Conservation (phyloP, 2,797 vertebrate species). For the Mionectes olivaceus region DNA sequence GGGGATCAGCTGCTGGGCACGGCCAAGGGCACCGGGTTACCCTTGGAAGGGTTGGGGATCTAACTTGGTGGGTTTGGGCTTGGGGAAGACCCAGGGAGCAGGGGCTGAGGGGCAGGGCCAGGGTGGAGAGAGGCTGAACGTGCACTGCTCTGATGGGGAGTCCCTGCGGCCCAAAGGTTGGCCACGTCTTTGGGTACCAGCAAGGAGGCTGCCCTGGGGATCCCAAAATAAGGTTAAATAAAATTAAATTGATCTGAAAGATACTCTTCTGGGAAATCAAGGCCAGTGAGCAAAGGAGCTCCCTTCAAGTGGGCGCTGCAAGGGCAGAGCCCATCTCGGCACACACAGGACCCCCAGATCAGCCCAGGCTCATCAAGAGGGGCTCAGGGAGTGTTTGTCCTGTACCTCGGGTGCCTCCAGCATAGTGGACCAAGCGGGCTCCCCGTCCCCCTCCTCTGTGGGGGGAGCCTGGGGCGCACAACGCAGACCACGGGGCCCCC, state of each 20-base stretch:
- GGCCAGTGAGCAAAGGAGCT: background rate
- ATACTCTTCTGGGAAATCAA: background rate
- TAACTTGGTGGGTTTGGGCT: background rate
- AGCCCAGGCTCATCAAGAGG: accelerated
- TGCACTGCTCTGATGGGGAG: accelerated
- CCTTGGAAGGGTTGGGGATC: background rate
- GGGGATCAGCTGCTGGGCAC: accelerated
- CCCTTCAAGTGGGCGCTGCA: accelerated
- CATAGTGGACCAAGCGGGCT: accelerated
- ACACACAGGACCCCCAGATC: accelerated
- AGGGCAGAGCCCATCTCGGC: background rate
- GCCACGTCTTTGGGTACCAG: background rate
- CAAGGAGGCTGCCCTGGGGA: background rate
- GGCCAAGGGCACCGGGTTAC: accelerated
- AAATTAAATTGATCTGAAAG: background rate
- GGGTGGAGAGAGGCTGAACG: background rate
- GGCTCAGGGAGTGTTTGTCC: background rate
- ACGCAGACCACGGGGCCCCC: accelerated
- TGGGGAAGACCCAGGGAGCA: accelerated
- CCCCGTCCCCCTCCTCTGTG: accelerated
- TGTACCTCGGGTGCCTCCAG: background rate
- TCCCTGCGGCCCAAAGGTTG: background rate
- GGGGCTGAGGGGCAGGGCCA: background rate
- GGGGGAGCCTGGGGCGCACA: background rate
- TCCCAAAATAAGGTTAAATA: background rate